Evolutionary conservation across 2,888 invertebrate genomes (phyloP).

Genomic region (Aphrophora alni): DNA sequence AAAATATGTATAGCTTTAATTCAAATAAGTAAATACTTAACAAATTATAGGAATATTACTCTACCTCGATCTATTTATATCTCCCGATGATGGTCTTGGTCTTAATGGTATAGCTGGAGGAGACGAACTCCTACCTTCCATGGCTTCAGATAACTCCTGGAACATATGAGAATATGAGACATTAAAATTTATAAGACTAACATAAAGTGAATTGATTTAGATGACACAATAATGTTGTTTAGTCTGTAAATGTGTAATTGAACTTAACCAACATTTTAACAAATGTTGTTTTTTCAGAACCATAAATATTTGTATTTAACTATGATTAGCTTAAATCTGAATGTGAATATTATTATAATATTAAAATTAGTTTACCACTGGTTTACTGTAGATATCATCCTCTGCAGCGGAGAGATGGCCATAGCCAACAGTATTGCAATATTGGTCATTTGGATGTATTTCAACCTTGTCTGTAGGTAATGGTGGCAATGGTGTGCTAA

Average conservation of each 20-base stretch:
- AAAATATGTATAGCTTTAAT: neutral
- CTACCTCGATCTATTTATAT: neutral
- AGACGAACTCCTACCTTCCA: constrained; percentile 49
- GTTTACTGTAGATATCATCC: constrained; percentile 77
- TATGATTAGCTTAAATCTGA: too few species aligned
- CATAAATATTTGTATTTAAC: too few species aligned
- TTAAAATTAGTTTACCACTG: constrained; percentile 60
- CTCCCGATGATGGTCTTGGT: constrained; percentile 59
- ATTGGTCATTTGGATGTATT: constrained; percentile 50
- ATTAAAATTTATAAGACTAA: too few species aligned
- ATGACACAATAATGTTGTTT: too few species aligned
- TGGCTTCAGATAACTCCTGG: constrained; percentile 51
- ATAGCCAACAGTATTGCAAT: constrained; percentile 56
- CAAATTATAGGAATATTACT: neutral
- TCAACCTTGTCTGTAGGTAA: constrained; percentile 71
- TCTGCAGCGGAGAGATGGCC: constrained; percentile 64
- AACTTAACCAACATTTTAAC: too few species aligned
- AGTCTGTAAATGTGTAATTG: too few species aligned
- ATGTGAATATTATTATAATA: too few species aligned
- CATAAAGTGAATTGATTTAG: too few species aligned
- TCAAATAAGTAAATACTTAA: neutral
- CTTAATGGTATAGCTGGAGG: constrained; percentile 68
- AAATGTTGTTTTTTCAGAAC: too few species aligned
- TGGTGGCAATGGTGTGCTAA: constrained; percentile 81
- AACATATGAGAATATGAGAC: too few species aligned